Evolutionary conservation across 1,140 invertebrate genomes (phyloP).

Genomic region (Sarcophaga bullata): DNA sequence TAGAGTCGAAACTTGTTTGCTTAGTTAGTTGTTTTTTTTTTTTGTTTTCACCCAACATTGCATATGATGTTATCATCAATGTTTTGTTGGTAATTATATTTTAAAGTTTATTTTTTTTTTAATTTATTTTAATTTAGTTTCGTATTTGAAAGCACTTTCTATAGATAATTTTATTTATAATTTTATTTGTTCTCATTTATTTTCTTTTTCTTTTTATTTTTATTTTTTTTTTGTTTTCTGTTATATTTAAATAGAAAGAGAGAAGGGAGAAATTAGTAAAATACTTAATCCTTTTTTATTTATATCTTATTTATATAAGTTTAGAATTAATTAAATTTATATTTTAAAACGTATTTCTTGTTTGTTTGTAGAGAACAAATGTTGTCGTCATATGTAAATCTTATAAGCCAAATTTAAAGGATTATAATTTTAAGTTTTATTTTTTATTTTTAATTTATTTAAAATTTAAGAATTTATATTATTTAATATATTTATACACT

Average conservation of each 20-base stretch:
- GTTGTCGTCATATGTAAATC: neutral
- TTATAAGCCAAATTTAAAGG: conserved; percentile 5
- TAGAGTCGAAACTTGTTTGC: conserved; percentile 22
- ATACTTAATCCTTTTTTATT: neutral
- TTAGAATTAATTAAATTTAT: neutral
- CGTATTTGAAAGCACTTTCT: neutral
- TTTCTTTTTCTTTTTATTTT: too few species aligned
- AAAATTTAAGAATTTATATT: conserved; percentile 30
- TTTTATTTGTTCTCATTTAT: too few species aligned
- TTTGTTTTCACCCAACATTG: neutral
- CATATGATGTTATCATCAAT: too few species aligned
- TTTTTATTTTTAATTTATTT: conserved; percentile 29
- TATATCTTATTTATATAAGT: neutral
- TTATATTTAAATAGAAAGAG: neutral
- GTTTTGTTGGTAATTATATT: too few species aligned
- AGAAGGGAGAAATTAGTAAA: neutral
- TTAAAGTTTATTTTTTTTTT: too few species aligned
- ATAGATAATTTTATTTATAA: too few species aligned
- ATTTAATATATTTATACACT: conserved; percentile 23
- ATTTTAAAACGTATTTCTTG: neutral
- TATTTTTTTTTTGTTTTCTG: neutral
- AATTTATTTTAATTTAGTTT: too few species aligned
- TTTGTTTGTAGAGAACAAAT: conserved; percentile 40
- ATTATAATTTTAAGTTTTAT: conserved; percentile 17
- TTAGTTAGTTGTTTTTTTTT: neutral